These are phyloP conservation scores for Acanthochromis polyacanthus DNA, from an alignment of 2,113 vertebrate genomes.

Conservation along the genomic window DNA sequence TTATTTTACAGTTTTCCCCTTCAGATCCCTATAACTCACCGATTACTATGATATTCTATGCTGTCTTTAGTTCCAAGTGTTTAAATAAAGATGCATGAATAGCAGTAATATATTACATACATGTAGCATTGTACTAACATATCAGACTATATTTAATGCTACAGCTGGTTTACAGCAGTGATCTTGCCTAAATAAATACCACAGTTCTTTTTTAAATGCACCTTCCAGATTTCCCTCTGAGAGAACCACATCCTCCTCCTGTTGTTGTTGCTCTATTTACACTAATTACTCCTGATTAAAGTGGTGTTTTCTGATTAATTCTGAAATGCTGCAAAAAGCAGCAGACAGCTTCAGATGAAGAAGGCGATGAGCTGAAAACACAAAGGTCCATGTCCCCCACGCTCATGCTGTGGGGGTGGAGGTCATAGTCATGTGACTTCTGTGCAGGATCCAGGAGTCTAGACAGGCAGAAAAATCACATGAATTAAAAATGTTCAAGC, in stretches of 20 bases:
- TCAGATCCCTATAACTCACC: no score
- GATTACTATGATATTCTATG: no score
- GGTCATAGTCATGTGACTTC: slow-evolving; percentile 75
- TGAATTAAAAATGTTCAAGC: not conserved
- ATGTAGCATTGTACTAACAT: no score
- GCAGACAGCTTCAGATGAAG: not conserved
- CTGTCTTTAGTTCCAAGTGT: no score
- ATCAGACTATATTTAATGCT: no score
- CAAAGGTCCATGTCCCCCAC: not conserved
- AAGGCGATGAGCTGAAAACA: not conserved
- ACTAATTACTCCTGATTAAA: not conserved
- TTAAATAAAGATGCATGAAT: no score
- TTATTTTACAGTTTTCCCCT: no score
- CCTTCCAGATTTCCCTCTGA: not conserved
- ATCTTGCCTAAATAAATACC: not conserved
- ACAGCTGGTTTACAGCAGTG: no score
- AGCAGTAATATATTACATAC: no score
- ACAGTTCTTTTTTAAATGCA: not conserved
- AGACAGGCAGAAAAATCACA: slow-evolving; percentile 3
- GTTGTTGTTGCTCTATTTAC: not conserved
- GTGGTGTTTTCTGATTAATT: not conserved
- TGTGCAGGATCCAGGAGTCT: slow-evolving; percentile 49
- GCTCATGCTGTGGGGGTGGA: not conserved
- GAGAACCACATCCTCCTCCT: not conserved
- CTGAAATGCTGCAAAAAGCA: not conserved